Percentiles rank a stretch among this genome's conserved stretches.
Evolutionary conservation across 2,797 vertebrate species (phyloP).

Genomic region (Loriculus beryllinus): DNA sequence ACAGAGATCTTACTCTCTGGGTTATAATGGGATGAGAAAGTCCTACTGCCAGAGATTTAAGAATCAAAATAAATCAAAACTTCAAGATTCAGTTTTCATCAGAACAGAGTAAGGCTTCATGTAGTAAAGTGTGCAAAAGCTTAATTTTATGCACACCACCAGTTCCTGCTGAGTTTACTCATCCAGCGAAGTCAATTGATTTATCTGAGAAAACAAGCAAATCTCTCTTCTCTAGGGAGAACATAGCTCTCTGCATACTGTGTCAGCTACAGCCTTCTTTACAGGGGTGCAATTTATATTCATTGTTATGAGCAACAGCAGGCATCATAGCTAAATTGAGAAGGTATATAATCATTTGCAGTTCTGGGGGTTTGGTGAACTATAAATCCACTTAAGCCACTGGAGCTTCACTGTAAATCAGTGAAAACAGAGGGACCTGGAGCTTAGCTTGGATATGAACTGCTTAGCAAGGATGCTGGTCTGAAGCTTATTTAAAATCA

Average conservation of each 20-base stretch:
- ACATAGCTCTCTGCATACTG: neutral
- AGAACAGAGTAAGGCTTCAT: neutral
- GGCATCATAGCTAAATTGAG: neutral
- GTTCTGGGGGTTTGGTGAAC: neutral
- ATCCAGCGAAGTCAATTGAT: slow-evolving; percentile 34
- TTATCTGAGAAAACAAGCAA: slow-evolving; percentile 1
- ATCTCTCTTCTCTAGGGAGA: slow-evolving; percentile 10
- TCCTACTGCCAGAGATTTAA: neutral
- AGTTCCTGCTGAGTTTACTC: neutral
- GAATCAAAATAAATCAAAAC: neutral
- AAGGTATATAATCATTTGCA: slow-evolving; percentile 37
- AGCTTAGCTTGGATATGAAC: neutral
- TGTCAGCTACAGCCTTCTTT: neutral
- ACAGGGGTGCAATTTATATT: neutral
- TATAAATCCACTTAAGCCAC: slow-evolving; percentile 38
- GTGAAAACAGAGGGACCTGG: neutral
- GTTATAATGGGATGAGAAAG: neutral
- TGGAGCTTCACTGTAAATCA: slow-evolving; percentile 12
- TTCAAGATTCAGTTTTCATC: neutral
- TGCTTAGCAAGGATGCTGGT: neutral
- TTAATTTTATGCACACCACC: neutral
- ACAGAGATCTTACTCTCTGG: neutral
- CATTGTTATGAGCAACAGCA: neutral
- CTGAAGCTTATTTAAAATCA: neutral
- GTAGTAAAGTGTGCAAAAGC: neutral